phyloP scores from a whole-genome alignment of 2,888 invertebrate genomes.

The Pasiphila rectangulata region DNA sequence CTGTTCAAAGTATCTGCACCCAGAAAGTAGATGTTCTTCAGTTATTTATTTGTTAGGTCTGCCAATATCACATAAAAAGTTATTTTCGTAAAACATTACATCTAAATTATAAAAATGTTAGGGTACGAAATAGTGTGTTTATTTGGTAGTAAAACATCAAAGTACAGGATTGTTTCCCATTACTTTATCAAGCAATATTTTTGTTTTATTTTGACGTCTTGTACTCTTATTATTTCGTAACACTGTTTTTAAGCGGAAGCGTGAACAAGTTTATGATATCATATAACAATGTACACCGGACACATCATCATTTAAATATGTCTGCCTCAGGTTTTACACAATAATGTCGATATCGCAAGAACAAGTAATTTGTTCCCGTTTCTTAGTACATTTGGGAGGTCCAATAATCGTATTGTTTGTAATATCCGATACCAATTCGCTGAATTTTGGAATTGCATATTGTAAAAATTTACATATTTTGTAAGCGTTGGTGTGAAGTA shows the following conservation, averaged over 20 bases:
- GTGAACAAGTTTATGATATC: not conserved
- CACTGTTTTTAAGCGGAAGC: no score
- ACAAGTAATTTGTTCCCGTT: constrained; percentile 43
- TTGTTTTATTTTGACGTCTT: no score
- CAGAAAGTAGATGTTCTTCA: not conserved
- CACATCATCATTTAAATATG: constrained; percentile 17
- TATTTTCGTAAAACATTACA: no score
- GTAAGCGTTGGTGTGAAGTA: not conserved
- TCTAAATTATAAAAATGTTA: no score
- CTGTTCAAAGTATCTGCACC: not conserved
- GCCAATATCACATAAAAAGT: no score
- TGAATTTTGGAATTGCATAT: not conserved
- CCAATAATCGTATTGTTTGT: constrained; percentile 3
- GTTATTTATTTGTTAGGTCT: no score
- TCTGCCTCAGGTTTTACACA: constrained; percentile 41
- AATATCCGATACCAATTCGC: not conserved
- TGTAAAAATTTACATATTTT: not conserved
- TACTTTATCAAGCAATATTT: no score
- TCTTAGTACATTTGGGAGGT: constrained; percentile 28
- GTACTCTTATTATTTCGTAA: no score
- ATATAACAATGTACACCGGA: constrained; percentile 5
- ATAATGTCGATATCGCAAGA: not conserved
- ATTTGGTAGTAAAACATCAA: no score
- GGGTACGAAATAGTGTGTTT: no score
- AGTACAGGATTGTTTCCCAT: no score